Evolutionary conservation across 1,140 invertebrate species (phyloP), one percentile per base, ranked within the genome.

Genomic region (Heterodera carotae): DNA sequence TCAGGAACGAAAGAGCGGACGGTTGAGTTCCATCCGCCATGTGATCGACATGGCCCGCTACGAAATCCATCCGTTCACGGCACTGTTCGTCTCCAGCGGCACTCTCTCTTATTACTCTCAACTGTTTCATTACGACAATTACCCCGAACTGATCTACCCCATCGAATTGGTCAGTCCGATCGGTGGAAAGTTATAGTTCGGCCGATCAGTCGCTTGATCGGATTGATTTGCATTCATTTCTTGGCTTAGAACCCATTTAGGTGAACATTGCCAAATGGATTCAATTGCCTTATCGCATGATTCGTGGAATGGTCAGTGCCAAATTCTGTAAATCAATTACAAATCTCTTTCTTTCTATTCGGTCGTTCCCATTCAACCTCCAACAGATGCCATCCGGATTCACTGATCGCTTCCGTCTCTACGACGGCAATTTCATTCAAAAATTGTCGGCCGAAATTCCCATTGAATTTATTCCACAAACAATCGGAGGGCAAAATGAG

Each of bases 31-130:
- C 3, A 75, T 88, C 22, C 77, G 85, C 7, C 85, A 88, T 59
- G 76, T 87, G 34, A 76, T 87, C 25, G 87, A 87, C 68, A 88
- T 87, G 85, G 83, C 76, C 69, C 33, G 82, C 12, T 88, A 88
- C 73, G 85, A 87, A 74, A 88, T 87, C 64, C 88, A 88, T 76
- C 85, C 85, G n/a, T 87, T 87, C 70, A 88, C 86, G 8, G 83
- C 87, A 85, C 72, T 87, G 25, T 87, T 87, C 75, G 86, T 87
- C 2, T 81, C 60, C 43, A 86, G 82, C 76, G 85, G 85, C 62
- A 88, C 86, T 1, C 76, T 87, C 22, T 78, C 83, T 10, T 88
- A 87, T 69, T 87, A 87, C 53, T 84, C 86, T 2, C 82, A 87
- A 33, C 71, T 87, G 12, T 85, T 87, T 62, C 85, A 87, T 59